These are phyloP conservation scores for Leptopilina myrica DNA, from an alignment of 2,888 invertebrate species.

Conservation along the genomic window DNA sequence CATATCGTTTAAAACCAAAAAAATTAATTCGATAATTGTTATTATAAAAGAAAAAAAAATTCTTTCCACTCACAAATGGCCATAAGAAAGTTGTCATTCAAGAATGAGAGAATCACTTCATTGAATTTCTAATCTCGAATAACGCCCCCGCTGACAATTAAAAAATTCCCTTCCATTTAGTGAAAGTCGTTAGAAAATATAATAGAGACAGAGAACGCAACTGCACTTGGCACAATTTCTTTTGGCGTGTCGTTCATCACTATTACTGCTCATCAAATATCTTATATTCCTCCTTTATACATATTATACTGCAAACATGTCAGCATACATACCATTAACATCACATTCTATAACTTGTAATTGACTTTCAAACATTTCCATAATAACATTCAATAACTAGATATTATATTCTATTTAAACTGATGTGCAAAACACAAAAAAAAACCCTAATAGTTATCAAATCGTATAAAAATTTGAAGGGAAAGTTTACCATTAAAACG, in stretches of 20 bases:
- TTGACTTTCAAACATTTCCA: neutral
- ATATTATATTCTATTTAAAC: too few relatives aligned
- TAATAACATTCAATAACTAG: too few relatives aligned
- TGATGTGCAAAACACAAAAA: too few relatives aligned
- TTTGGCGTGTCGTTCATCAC: constrained; percentile 15
- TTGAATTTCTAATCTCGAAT: constrained; percentile 39
- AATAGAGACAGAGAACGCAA: constrained; percentile 8
- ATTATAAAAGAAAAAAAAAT: too few relatives aligned
- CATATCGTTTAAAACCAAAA: neutral
- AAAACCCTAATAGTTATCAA: too few relatives aligned
- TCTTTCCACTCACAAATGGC: constrained; percentile 16
- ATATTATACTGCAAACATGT: neutral
- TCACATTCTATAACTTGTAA: neutral
- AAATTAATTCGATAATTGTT: neutral
- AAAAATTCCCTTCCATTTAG: constrained; percentile 8
- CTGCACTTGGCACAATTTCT: constrained; percentile 31
- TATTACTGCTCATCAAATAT: constrained; percentile 25
- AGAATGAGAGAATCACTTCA: constrained; percentile 32
- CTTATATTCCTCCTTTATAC: neutral
- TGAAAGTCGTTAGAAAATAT: constrained; percentile 37
- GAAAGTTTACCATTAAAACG: too few relatives aligned
- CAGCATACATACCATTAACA: neutral
- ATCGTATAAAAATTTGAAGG: too few relatives aligned
- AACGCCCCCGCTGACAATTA: constrained; percentile 30
- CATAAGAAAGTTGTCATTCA: constrained; percentile 31